Percentiles rank a stretch among this genome's conserved stretches.
Conservation (phyloP, 2,797 vertebrate species). For the Eulemur coronatus region DNA sequence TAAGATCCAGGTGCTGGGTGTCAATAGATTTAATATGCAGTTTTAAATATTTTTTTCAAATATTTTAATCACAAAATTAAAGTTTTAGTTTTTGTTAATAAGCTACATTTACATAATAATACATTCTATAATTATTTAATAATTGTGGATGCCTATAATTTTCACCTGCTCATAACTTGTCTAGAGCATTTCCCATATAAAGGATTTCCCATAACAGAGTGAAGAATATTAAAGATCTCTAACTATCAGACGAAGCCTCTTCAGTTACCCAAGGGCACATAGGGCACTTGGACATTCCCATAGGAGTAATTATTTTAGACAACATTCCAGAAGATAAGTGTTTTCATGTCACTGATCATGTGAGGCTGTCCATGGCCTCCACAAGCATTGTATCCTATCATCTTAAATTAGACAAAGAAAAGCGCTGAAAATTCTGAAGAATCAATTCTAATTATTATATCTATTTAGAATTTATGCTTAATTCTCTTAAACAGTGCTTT, state of each 20-base stretch:
- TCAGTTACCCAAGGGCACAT: not conserved
- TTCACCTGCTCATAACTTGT: not conserved
- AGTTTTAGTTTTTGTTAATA: not conserved
- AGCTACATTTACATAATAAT: not conserved
- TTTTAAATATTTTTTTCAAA: not conserved
- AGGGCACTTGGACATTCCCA: not conserved
- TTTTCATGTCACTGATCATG: not conserved
- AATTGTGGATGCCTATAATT: not conserved
- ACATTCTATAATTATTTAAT: not conserved
- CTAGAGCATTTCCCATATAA: not conserved
- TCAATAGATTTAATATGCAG: not conserved
- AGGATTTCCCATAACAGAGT: not conserved
- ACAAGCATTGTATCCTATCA: not conserved
- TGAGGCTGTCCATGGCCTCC: not conserved
- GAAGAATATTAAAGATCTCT: not conserved
- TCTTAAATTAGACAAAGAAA: not conserved
- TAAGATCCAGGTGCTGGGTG: not conserved
- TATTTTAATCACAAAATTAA: not conserved
- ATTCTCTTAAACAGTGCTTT: not conserved
- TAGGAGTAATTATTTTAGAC: not conserved
- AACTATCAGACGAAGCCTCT: not conserved
- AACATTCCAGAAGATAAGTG: not conserved
- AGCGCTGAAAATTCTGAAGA: not conserved
- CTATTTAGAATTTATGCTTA: not conserved
- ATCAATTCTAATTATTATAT: not conserved